Evolutionary conservation across 2,888 invertebrate genomes (phyloP), one percentile per base, ranked within the genome.

Genomic region (Tanypteryx hageni): DNA sequence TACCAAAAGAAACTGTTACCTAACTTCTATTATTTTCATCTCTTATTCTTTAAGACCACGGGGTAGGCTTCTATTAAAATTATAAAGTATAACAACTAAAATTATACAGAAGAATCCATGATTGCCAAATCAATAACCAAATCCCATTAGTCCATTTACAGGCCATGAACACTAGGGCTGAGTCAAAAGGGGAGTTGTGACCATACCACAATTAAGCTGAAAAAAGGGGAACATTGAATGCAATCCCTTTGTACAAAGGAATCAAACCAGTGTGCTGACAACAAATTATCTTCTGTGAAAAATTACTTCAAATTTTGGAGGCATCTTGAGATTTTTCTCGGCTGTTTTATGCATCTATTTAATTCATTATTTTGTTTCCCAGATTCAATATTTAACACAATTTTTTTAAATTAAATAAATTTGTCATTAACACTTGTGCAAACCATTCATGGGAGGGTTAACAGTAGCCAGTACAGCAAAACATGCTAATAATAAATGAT

Each of bases 351-450:
- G 64, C 18, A 61, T 44, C 64, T 89, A 89, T 64, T 56, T 64
- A 89, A 89, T 61, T 64, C 44, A 58, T 61, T 86, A 44, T 64
- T 64, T 56, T n/a, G 57, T 83, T 56, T 64, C n/a, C 64, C 89
- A 89, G 64, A 68, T 68, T 22, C 22, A 76, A 76, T 5, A 76
- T 27, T 27, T n/a, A n/a, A n/a, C n/a, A n/a, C n/a, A n/a, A n/a
- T n/a, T 27, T 27, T 76, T 22, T 27, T 4, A 76, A 27, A 76
- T 76, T 76, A 61, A 89, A 64, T 31, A 89, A 89, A 89, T 89
- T 86, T 86, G 61, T 86, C 89, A 59, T 89, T 89, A 89, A 89
- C 89, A 89, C 89, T 89, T 89, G 89, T 89, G 89, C 89, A 89
- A 89, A 64, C 89, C 89, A 64, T 89, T 44, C 64, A 89, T 89